These are phyloP conservation scores for Sarcophaga peregrina DNA, from an alignment of 1,140 invertebrate genomes.

Conservation along the genomic window DNA sequence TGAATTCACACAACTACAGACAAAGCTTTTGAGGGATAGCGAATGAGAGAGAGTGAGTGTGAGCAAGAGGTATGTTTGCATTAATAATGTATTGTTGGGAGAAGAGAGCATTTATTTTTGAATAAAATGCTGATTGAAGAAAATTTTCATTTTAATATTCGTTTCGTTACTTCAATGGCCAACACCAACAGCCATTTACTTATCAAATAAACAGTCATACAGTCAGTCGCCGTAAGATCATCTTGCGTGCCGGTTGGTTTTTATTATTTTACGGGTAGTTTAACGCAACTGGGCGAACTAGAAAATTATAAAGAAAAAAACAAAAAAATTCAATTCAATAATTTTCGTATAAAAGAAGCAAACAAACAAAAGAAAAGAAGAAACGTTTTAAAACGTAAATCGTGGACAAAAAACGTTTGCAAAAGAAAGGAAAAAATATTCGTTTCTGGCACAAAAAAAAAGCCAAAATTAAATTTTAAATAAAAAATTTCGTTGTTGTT, in stretches of 20 bases:
- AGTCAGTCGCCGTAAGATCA: constrained; percentile 38
- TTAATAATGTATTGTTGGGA: no score
- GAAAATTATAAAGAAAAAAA: not conserved
- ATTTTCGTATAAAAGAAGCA: not conserved
- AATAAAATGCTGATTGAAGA: no score
- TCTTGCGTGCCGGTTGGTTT: constrained; percentile 38
- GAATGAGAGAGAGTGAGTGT: no score
- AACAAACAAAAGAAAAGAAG: not conserved
- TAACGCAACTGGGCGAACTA: not conserved
- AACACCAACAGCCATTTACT: not conserved
- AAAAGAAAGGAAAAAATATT: not conserved
- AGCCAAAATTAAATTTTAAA: not conserved
- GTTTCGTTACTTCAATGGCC: no score
- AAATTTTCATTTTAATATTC: no score
- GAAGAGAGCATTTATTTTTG: no score
- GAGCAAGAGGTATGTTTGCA: no score
- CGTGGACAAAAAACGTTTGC: not conserved
- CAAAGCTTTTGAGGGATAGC: no score
- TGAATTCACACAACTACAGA: no score
- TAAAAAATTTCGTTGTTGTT: not conserved
- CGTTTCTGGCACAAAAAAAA: not conserved
- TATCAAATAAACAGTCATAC: not conserved
- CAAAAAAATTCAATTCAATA: not conserved
- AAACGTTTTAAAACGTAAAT: not conserved
- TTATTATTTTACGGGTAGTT: not conserved